Base-by-base conservation (phyloP, 2,888 invertebrate species). In the Nezara viridula region DNA sequence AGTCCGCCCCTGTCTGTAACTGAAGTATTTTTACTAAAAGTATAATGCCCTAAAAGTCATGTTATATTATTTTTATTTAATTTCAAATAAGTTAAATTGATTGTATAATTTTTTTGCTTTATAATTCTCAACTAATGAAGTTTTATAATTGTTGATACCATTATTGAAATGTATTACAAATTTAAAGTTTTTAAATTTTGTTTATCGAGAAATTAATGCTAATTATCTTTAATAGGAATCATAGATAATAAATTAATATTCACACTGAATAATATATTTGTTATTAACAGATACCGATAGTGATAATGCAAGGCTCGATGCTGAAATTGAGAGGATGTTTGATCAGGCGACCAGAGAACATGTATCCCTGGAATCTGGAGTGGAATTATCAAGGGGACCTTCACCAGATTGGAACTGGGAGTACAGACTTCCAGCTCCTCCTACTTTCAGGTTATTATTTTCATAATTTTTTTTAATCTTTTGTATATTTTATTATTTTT, bases 341-440 rank as follows among this genome's bases (percentile, higher is more conserved):
- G 90, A 91, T 27, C 91, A 91, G 81, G 92, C 92, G 14, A 92
- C 91, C 4, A 89, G 91, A 86, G 92, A 91, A 77, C 91, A 92
- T 90, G 89, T 90, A 21, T 90, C 90, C 24, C 89, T 90, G n/a
- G 90, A 90, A 55, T 90, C 90, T 19, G 91, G 90, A 49, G 90
- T 91, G 52, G 91, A 91, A 32, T 49, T 88, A 24, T 73, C 73
- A 5, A 89, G 77, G 44, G 89, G 86, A 10, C 77, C 89, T 37
- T 88, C 88, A 6, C 88, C 88, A 44, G 88, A 88, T 40, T 88
- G 88, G 88, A 88, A 81, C 32, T 95, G 95, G 95, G 93, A 95
- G 92, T 94, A 95, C 92, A 93, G 94, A 90, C 92, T 95, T 77
- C 95, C 95, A 0, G 94, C 94, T 0, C 95, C 95, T 1, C 95